These are phyloP conservation scores for Pterophyllum scalare DNA, from an alignment of 2,113 vertebrate species.

Conservation along the genomic window DNA sequence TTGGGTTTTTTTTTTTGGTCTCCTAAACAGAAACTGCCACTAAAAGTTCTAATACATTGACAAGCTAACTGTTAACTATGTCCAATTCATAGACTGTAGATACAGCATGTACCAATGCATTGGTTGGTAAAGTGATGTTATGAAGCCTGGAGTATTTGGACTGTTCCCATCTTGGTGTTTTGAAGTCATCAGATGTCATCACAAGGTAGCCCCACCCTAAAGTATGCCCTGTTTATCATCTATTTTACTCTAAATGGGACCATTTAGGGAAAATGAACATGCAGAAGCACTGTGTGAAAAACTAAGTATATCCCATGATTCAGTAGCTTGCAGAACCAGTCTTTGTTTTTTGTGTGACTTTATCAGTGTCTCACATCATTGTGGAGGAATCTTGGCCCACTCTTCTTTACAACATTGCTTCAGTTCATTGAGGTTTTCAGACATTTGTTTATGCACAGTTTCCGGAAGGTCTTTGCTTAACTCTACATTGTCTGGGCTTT, in stretches of 20 bases:
- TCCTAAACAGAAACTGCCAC: background rate
- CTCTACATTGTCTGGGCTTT: background rate
- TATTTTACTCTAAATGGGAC: background rate
- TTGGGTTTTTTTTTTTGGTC: background rate
- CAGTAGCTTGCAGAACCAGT: fast-evolving
- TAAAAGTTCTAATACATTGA: fast-evolving
- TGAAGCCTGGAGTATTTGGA: background rate
- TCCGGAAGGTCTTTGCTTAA: background rate
- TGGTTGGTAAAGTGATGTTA: background rate
- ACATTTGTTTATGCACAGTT: background rate
- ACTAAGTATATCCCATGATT: background rate
- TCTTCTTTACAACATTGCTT: background rate
- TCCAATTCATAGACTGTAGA: background rate
- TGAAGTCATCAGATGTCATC: background rate
- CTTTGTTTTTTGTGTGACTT: background rate
- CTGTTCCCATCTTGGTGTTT: background rate
- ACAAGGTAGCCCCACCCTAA: background rate
- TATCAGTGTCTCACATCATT: background rate
- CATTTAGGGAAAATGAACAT: background rate
- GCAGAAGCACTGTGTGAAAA: background rate
- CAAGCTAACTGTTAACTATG: background rate
- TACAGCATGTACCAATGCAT: background rate
- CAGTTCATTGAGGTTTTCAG: background rate
- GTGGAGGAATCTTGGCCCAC: background rate
- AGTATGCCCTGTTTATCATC: background rate